Percentiles rank a stretch among this genome's conserved stretches.
These are phyloP conservation scores for Pachyuromys duprasi DNA, from an alignment of 2,797 vertebrate genomes.

Conservation along the genomic window DNA sequence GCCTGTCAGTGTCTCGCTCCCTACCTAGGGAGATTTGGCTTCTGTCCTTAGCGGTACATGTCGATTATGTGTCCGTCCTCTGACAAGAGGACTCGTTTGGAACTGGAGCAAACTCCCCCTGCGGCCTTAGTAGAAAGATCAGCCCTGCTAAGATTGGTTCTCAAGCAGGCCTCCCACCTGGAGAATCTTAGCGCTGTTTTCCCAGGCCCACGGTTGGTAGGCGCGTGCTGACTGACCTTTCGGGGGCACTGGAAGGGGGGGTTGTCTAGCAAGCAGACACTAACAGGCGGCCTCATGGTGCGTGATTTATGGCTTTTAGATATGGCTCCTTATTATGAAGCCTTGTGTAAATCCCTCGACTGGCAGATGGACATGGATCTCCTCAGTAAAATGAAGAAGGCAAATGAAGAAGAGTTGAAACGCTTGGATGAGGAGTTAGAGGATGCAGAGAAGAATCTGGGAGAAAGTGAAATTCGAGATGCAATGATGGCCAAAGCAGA, in stretches of 20 bases:
- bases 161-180: background rate
- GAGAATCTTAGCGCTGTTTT: background rate
- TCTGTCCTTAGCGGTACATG: no score
- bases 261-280: background rate
- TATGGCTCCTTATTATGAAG: slow-evolving; percentile 98
- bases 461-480: slow-evolving; percentile 98
- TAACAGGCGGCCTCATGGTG: background rate
- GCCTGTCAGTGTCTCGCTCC: no score
- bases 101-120: background rate
- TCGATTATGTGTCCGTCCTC: background rate
- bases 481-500: slow-evolving; percentile 99
- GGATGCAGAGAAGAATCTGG: slow-evolving; percentile 96
- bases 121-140: background rate
- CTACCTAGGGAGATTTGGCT: background rate
- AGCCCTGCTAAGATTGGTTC: background rate
- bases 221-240: background rate
- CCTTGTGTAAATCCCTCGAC: slow-evolving; percentile 96
- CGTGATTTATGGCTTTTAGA: slow-evolving; percentile 86
- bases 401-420: slow-evolving; percentile 96
- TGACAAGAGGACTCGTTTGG: background rate
- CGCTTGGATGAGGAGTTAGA: slow-evolving; percentile 95
- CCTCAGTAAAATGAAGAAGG: slow-evolving; percentile 96
- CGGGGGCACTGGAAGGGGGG: background rate
- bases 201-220: background rate
- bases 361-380: slow-evolving; percentile 95